These are phyloP conservation scores for Chamaea fasciata DNA, from an alignment of 2,113 vertebrate genomes.

Conservation along the genomic window DNA sequence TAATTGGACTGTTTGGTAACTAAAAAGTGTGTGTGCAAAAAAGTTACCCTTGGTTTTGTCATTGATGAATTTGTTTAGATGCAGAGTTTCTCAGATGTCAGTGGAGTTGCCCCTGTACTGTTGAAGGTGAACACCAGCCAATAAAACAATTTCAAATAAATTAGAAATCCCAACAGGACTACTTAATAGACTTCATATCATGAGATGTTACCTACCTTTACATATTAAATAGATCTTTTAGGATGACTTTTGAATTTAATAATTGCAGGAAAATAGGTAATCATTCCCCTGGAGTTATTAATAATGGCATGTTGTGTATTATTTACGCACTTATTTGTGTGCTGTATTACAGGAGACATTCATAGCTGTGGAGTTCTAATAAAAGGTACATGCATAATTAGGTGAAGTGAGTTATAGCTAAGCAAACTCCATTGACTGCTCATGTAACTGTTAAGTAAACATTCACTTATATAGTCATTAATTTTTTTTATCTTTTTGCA, in stretches of 20 bases:
- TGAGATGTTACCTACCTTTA: background rate
- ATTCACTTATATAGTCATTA: background rate
- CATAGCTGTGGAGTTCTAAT: background rate
- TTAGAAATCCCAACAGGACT: background rate
- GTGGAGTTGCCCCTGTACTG: background rate
- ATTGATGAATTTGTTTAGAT: background rate
- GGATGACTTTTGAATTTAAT: background rate
- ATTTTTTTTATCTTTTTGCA: background rate
- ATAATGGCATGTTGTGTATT: background rate
- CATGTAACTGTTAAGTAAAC: background rate
- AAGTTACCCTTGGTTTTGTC: background rate
- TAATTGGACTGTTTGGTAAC: background rate
- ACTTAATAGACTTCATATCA: background rate
- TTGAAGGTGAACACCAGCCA: background rate
- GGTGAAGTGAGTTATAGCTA: background rate
- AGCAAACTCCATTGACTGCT: background rate
- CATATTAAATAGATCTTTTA: background rate
- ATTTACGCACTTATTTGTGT: background rate
- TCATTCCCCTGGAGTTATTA: background rate
- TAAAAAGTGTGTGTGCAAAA: background rate
- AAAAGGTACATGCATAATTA: background rate
- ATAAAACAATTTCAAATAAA: background rate
- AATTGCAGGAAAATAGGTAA: background rate
- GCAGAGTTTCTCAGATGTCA: background rate
- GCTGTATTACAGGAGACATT: background rate